Evolutionary conservation across 2,888 invertebrate genomes (phyloP), one percentile per base, ranked within the genome.

Genomic region (Tipula confusa): DNA sequence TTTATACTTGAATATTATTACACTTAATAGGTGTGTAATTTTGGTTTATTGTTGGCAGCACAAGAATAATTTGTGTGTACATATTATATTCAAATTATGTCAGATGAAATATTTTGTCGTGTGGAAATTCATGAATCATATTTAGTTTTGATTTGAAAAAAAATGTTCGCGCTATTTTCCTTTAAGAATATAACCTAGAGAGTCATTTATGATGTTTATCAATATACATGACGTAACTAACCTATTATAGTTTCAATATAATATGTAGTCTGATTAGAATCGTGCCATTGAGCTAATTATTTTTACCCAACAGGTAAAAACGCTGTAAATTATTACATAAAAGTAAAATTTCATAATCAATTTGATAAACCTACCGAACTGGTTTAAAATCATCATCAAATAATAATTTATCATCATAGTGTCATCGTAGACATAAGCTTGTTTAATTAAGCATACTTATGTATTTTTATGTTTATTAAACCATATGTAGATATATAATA

Each of bases 1-100:
- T 64, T 64, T 64, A 24, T 64, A 43, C 15, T 43, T 43, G 43
- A 43, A 1, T 64, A 64, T 64, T 64, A 24, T 64, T 64, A 64
- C 64, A 64, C 24, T 24, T 64, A 64, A 64, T 64, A 64, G 64
- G 64, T 64, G 64, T 64, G 64, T 64, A 64, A 64, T 64, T 64
- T 64, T 64, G 9, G 64, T 64, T 64, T 64, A 64, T 24, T 64
- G 24, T 64, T 24, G 9, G 64, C 64, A 64, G n/a, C n/a, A 64
- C 64, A 64, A 64, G 3, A 43, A 43, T 43, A 64, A 64, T n/a
- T n/a, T 64, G 24, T 64, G 64, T 24, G 64, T 64, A 24, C 64
- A 64, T 13, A n/a, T 4, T 38, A 38, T 2, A 64, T 64, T 24
- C 9, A 64, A 18, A 24, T 64, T 64, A 9, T 11, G n/a, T 48